Evolutionary conservation across 1,140 invertebrate genomes (phyloP).

Genomic region (Rhynchophorus ferrugineus): DNA sequence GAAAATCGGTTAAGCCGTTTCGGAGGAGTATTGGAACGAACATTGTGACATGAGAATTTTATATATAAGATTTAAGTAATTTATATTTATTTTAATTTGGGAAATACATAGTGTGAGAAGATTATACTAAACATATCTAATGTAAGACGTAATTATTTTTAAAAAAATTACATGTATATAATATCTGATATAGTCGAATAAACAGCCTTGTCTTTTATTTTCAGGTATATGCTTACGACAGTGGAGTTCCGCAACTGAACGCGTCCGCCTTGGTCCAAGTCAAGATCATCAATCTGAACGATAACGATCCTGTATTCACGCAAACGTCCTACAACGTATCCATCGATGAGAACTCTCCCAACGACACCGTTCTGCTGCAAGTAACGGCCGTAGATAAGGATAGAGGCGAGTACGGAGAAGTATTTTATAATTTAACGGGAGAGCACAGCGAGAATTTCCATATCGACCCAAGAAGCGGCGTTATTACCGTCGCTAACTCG

Average conservation of each 20-base stretch:
- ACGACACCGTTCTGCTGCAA: constrained; percentile 58
- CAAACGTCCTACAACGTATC: constrained; percentile 57
- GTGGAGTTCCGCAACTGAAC: constrained; percentile 66
- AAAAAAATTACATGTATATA: no score
- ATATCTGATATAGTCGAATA: no score
- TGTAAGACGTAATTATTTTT: no score
- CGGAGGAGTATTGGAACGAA: no score
- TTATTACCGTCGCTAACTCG: constrained; percentile 65
- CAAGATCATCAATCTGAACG: constrained; percentile 77
- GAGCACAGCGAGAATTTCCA: constrained; percentile 61
- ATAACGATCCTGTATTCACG: constrained; percentile 74
- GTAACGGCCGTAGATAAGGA: constrained; percentile 60
- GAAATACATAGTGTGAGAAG: no score
- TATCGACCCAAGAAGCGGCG: constrained; percentile 65
- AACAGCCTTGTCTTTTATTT: constrained; percentile 1
- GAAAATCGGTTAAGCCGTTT: no score
- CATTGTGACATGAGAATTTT: no score
- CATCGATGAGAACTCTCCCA: constrained; percentile 66
- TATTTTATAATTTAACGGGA: constrained; percentile 71
- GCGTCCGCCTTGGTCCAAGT: constrained; percentile 66
- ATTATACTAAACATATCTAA: no score
- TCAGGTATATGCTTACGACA: constrained; percentile 66
- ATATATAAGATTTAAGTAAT: no score
- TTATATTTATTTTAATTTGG: no score
- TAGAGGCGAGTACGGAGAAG: constrained; percentile 61